phyloP scores from a whole-genome alignment of 1,140 invertebrate genomes.

The Aphaenogaster ashmeadi region DNA sequence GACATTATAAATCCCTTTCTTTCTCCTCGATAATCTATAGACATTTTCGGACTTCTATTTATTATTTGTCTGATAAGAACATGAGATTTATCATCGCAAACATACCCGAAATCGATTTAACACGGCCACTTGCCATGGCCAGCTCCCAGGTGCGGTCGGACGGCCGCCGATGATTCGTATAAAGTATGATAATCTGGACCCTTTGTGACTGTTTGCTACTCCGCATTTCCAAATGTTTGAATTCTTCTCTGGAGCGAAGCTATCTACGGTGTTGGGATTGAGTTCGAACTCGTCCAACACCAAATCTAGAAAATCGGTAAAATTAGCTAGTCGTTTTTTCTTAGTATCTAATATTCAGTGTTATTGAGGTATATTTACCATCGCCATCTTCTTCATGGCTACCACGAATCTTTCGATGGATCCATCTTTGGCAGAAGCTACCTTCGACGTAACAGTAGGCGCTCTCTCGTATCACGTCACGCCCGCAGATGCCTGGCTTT shows the following conservation, averaged over 20 bases:
- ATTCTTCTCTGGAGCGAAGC: slow-evolving; percentile 74
- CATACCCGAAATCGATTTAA: slow-evolving; percentile 93
- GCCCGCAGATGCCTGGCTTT: slow-evolving; percentile 91
- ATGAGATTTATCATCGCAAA: slow-evolving; percentile 21
- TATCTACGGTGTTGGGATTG: slow-evolving; percentile 80
- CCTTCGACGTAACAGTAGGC: slow-evolving; percentile 95
- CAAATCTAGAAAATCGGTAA: slow-evolving; percentile 71
- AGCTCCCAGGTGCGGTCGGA: slow-evolving; percentile 92
- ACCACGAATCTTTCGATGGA: slow-evolving; percentile 88
- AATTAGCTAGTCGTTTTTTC: not conserved
- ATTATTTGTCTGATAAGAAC: not conserved
- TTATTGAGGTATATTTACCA: slow-evolving; percentile 66
- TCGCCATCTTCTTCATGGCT: slow-evolving; percentile 82
- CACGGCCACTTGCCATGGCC: slow-evolving; percentile 98
- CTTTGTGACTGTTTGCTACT: slow-evolving; percentile 75
- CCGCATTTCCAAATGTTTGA: slow-evolving; percentile 83
- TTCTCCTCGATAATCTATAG: not conserved
- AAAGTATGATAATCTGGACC: slow-evolving; percentile 81
- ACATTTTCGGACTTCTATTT: not conserved
- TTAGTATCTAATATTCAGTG: not conserved
- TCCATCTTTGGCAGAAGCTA: slow-evolving; percentile 92
- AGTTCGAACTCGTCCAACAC: slow-evolving; percentile 82
- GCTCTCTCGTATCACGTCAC: slow-evolving; percentile 92
- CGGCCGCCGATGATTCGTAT: slow-evolving; percentile 94
- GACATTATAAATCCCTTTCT: not conserved